Evolutionary conservation across 2,888 invertebrate genomes (phyloP), one percentile per base, ranked within the genome.

Genomic region (Xylophagus ater): DNA sequence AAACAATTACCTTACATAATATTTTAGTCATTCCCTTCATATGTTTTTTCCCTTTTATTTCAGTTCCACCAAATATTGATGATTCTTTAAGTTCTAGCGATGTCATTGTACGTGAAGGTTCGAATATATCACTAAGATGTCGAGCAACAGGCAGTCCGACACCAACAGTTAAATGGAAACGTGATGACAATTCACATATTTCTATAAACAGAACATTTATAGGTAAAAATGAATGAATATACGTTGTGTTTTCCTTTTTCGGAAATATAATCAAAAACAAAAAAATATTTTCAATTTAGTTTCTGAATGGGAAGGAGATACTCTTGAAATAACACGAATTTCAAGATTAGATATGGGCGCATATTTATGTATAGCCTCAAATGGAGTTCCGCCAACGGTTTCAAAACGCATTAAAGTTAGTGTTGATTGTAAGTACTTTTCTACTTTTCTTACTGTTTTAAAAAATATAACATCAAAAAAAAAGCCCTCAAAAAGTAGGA

Each of bases 351-450:
- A 87, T 60, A 90, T 90, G 89, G 89, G 89, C 31, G 86, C 84
- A 42, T 89, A 88, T 67, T 73, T 92, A 50, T 93, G 92, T 68
- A 89, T 90, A 52, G 90, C 92, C 37, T 58, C 62, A 42, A 90
- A 90, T 58, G 85, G 86, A n/a, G 83, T 90, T 21, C 89, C 89
- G 3, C 89, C 90, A 9, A 81, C 85, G 26, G 88, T 89, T 50
- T 88, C 88, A 62, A 90, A 90, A 67, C 74, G 86, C 59, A 88
- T 90, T 58, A 87, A 86, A 78, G 85, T 90, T 59, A 87, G 86
- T 71, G 89, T 90, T 41, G 88, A 90, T 67, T 90, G 89, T 90
- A 70, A 88, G 89, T 84, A 69, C n/a, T n/a, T n/a, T n/a, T n/a
- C n/a, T n/a, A n/a, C n/a, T n/a, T n/a, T n/a, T n/a, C n/a, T n/a